Evolutionary conservation across 2,113 vertebrate genomes (phyloP), one percentile per base, ranked within the genome.

Genomic region (Turnix velox): DNA sequence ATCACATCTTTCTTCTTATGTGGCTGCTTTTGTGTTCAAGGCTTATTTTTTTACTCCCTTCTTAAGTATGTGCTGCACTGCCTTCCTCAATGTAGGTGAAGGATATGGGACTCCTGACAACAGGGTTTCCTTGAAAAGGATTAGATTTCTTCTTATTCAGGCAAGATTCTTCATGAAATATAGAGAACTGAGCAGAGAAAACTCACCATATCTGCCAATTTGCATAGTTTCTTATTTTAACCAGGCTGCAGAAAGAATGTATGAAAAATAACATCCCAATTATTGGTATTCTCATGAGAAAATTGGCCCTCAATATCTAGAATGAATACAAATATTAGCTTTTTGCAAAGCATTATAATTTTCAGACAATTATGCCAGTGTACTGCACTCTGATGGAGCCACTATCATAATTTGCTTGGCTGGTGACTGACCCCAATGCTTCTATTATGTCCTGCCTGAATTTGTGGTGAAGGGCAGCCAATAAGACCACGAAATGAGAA

Each of bases 301-400:
- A 88, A 51, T 63, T 83, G 19, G 24, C 66, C 37, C 7, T 69
- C n/a, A 43, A 31, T 76, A 67, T 55, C 84, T 33, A 80, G 37
- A 93, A 88, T 75, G 39, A 78, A 87, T 68, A 57, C 6, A 94
- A 67, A 92, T 91, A 90, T 84, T 52, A 94, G 37, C 8, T 80
- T 49, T 75, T 88, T 68, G 37, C 30, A 71, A 90, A 94, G 20
- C 7, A 19, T 37, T 52, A 19, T 91, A 71, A 93, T 88, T 93
- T 93, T 86, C 88, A 90, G 33, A 37, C 55, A 90, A 80, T 92
- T 73, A 78, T n/a, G 35, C 24, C 14, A 69, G 17, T 42, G 23
- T 28, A 39, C 15, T 45, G 8, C 48, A 43, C 73, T 82, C 82
- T 59, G 28, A 61, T 78, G 49, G 22, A 82, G 62, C 9, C 54